Conservation (phyloP, 1,140 invertebrate genomes). For the Drosophila aff. region DNA sequence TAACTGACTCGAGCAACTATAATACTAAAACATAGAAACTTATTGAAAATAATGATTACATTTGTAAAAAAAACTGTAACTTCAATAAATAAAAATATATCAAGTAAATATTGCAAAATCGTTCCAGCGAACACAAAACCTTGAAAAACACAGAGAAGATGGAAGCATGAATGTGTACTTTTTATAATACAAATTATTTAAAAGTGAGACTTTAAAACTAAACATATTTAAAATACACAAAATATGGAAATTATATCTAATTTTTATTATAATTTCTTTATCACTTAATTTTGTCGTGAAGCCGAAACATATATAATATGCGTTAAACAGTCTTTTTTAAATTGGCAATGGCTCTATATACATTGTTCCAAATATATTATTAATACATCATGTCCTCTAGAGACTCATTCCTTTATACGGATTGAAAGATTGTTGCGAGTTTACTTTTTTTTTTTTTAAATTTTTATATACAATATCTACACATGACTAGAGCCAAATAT, state of each 20-base stretch:
- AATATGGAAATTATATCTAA: slow-evolving; percentile 3
- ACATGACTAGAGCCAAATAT: slow-evolving; percentile 39
- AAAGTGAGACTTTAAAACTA: slow-evolving; percentile 15
- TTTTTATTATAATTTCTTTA: slow-evolving; percentile 15
- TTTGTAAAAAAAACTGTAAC: slow-evolving; percentile 3
- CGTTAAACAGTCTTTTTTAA: slow-evolving; percentile 72
- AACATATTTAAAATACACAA: slow-evolving; percentile 1
- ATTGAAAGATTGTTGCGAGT: slow-evolving; percentile 10
- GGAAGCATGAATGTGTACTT: slow-evolving; percentile 59
- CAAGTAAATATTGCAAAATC: slow-evolving; percentile 68
- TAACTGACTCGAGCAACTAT: slow-evolving; percentile 1
- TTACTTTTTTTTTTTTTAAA: background rate
- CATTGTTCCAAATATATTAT: slow-evolving; percentile 53
- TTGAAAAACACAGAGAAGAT: slow-evolving; percentile 57
- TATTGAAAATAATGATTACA: slow-evolving; percentile 3
- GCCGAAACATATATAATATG: slow-evolving; percentile 46
- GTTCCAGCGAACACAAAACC: slow-evolving; percentile 25
- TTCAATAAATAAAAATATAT: slow-evolving; percentile 24
- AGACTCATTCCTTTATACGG: slow-evolving; percentile 1
- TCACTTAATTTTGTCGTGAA: slow-evolving; percentile 13
- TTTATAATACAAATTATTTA: slow-evolving; percentile 13
- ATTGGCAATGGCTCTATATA: slow-evolving; percentile 69
- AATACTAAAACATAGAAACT: slow-evolving; percentile 7
- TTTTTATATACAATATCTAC: slow-evolving; percentile 18
- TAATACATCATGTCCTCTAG: slow-evolving; percentile 20